Conservation (phyloP, 2,888 invertebrate genomes). For the Synanthedon tipuliformis region DNA sequence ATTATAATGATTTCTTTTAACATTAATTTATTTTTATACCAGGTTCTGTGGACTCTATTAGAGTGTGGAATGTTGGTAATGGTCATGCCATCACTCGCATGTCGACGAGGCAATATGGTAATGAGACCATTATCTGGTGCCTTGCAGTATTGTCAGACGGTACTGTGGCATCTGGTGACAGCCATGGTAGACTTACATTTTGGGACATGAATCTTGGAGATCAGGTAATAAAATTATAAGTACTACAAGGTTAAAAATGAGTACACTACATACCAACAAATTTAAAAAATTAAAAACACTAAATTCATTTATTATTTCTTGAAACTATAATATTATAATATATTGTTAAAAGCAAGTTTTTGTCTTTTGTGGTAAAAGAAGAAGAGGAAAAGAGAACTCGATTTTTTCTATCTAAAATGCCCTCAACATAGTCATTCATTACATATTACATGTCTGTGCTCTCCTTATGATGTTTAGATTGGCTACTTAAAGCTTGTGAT, state of each 20-base stretch:
- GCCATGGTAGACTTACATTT: conserved; percentile 82
- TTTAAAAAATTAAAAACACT: background rate
- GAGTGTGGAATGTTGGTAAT: conserved; percentile 87
- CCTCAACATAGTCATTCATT: background rate
- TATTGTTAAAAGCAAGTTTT: too few relatives aligned
- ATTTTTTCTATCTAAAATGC: too few relatives aligned
- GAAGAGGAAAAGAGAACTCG: too few relatives aligned
- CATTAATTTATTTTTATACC: conserved; percentile 17
- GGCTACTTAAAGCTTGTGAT: too few relatives aligned
- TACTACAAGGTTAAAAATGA: background rate
- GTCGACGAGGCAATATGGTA: conserved; percentile 74
- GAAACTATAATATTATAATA: too few relatives aligned
- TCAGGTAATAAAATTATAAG: conserved; percentile 42
- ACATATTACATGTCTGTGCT: too few relatives aligned
- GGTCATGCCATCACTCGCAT: conserved; percentile 89
- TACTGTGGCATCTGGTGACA: conserved; percentile 87
- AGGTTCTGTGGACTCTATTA: conserved; percentile 84
- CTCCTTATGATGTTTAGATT: too few relatives aligned
- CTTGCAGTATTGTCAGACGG: conserved; percentile 84
- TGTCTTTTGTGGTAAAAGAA: too few relatives aligned
- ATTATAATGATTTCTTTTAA: background rate
- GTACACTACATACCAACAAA: background rate
- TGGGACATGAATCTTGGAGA: conserved; percentile 89
- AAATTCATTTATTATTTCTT: too few relatives aligned
- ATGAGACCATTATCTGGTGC: conserved; percentile 87